Percentiles rank a stretch among this genome's conserved stretches.
Evolutionary conservation across 2,113 vertebrate species (phyloP).

Genomic region (Ceuthmochares aereus): DNA sequence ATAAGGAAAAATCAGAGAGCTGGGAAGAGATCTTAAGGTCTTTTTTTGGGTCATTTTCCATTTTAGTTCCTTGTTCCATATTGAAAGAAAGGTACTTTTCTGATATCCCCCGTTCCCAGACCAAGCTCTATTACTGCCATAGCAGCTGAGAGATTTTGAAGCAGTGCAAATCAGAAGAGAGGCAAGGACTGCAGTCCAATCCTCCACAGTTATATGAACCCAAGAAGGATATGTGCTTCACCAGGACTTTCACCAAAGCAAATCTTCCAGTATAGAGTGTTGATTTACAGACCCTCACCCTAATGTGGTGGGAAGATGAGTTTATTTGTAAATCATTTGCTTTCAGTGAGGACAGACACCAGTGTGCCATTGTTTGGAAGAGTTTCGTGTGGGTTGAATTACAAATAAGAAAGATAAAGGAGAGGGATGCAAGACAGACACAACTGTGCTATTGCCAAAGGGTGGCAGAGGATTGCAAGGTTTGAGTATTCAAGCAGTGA

Average conservation of each 20-base stretch:
- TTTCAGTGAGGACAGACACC: background rate
- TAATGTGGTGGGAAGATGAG: background rate
- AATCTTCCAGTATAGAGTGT: background rate
- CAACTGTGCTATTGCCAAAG: background rate
- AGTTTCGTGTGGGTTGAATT: background rate
- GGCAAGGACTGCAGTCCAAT: background rate
- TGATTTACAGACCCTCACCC: background rate
- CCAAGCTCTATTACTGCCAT: rapidly evolving
- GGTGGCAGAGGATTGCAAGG: constrained; percentile 28
- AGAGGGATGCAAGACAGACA: background rate
- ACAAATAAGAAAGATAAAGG: background rate
- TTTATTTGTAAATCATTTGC: background rate
- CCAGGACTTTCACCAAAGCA: constrained; percentile 12
- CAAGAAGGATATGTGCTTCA: background rate
- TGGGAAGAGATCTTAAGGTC: background rate
- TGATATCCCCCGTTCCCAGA: rapidly evolving
- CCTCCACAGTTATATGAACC: background rate
- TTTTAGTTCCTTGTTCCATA: background rate
- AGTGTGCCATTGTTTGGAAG: constrained; percentile 14
- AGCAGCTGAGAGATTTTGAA: background rate
- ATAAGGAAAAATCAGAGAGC: background rate
- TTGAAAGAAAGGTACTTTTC: background rate
- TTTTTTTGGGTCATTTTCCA: background rate
- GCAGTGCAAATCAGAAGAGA: background rate
- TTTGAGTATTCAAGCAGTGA: background rate